phyloP scores from a whole-genome alignment of 2,113 vertebrate genomes.

The Damaliscus lunatus region DNA sequence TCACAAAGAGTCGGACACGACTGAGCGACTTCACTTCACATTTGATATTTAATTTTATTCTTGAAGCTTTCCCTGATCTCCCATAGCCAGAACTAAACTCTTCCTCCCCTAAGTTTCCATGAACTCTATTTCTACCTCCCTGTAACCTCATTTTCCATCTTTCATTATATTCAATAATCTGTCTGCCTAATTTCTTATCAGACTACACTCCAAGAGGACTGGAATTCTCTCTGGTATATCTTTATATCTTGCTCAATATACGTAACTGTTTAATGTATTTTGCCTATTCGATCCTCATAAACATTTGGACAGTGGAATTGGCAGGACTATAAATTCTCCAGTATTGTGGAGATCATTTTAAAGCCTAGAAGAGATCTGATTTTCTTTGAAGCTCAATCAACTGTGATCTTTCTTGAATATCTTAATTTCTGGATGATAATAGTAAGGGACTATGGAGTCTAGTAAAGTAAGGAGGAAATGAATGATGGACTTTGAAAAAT shows the following conservation, averaged over 20 bases:
- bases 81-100: neutral
- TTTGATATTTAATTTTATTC: neutral
- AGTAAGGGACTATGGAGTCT: neutral
- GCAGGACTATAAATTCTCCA: neutral
- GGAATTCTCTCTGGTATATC: neutral
- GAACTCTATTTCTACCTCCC: neutral
- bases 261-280: neutral
- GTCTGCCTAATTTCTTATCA: neutral
- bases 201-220: neutral
- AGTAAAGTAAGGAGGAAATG: neutral
- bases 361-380: neutral
- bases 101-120: neutral
- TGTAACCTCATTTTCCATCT: neutral
- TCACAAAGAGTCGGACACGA: no score
- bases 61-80: neutral
- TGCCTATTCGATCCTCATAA: neutral
- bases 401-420: neutral
- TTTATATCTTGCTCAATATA: neutral
- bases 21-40: no score
- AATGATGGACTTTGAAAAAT: neutral
- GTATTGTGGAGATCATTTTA: neutral
- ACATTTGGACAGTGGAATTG: neutral
- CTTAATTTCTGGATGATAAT: neutral
- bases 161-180: neutral
- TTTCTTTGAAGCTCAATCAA: neutral